These are phyloP conservation scores for Labeo rohita DNA, from an alignment of 2,113 vertebrate species.

Conservation along the genomic window DNA sequence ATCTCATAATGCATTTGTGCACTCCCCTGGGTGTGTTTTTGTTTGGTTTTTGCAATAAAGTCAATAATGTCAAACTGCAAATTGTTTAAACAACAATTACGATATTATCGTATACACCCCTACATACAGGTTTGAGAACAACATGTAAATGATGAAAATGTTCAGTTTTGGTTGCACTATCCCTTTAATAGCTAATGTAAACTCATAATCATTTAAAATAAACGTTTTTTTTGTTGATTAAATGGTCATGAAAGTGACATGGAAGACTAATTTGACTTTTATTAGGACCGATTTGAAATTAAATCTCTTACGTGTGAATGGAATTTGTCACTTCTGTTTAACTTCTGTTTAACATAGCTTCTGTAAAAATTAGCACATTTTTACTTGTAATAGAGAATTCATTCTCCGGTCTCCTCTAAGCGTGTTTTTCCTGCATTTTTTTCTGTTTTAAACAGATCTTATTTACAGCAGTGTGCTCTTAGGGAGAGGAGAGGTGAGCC, in stretches of 20 bases:
- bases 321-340: conserved; percentile 14
- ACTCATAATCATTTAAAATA: not conserved
- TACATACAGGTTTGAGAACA: not conserved
- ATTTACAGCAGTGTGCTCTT: conserved; percentile 41
- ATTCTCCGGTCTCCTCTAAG: conserved; percentile 13
- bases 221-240: not conserved
- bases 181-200: not conserved
- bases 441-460: conserved; percentile 30
- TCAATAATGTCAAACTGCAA: too few relatives aligned
- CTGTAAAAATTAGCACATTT: conserved; percentile 12
- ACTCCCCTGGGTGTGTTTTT: too few relatives aligned
- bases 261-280: not conserved
- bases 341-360: not conserved
- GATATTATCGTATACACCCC: too few relatives aligned
- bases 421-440: not conserved
- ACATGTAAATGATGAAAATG: not conserved
- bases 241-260: not conserved
- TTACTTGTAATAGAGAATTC: not conserved
- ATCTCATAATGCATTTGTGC: too few relatives aligned
- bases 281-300: not conserved
- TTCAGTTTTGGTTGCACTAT: not conserved
- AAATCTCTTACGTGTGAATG: not conserved
- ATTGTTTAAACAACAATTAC: too few relatives aligned
- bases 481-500: conserved; percentile 65
- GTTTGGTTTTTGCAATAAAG: too few relatives aligned